phyloP scores from a whole-genome alignment of 2,888 invertebrate species.

The Tachina grossa region DNA sequence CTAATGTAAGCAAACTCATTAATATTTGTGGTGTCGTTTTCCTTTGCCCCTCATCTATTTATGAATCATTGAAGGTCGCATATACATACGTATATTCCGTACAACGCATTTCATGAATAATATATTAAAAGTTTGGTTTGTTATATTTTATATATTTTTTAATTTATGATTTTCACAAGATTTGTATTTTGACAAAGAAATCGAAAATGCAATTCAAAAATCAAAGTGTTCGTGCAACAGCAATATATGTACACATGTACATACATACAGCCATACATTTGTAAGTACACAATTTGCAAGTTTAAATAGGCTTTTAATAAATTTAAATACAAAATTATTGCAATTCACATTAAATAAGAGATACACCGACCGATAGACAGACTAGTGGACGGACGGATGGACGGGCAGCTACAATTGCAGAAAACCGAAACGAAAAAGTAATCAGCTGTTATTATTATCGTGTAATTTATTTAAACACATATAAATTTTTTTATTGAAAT shows the following conservation, averaged over 20 bases:
- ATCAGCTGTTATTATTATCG: conserved; percentile 40
- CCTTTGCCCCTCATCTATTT: background rate
- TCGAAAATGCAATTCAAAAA: background rate
- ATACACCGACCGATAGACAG: background rate
- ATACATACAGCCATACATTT: background rate
- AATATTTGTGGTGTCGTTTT: background rate
- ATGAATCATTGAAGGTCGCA: conserved; percentile 21
- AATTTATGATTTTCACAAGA: conserved; percentile 22
- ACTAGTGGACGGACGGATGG: background rate
- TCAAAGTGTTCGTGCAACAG: too few species aligned
- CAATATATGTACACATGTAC: background rate
- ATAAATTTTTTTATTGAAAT: conserved; percentile 23
- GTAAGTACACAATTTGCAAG: background rate
- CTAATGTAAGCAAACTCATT: conserved; percentile 18
- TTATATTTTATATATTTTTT: background rate
- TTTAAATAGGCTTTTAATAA: conserved; percentile 44
- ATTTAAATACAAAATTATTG: conserved; percentile 47
- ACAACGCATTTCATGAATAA: conserved; percentile 61
- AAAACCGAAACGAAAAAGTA: conserved; percentile 15
- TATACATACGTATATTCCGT: conserved; percentile 22
- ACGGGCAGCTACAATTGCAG: background rate
- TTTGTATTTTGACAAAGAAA: conserved; percentile 39
- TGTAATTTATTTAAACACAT: conserved; percentile 6
- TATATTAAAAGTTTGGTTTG: conserved; percentile 25
- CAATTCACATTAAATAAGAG: conserved; percentile 25